Evolutionary conservation across 2,113 vertebrate genomes (phyloP).

Genomic region (Eira barbara): DNA sequence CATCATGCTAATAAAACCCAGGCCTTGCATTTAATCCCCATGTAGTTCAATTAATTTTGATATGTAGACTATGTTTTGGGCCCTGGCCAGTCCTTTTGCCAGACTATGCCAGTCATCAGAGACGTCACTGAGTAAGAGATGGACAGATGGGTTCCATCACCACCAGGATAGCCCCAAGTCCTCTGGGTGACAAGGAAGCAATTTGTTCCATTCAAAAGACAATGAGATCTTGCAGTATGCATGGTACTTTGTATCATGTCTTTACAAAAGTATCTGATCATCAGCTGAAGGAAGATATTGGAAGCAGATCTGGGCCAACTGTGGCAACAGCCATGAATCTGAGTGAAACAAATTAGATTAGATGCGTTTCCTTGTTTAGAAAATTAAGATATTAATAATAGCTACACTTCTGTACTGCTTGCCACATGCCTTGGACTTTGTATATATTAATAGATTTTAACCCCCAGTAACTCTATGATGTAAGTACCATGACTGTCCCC

Average conservation of each 20-base stretch:
- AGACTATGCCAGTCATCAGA: background rate
- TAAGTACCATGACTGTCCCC: background rate
- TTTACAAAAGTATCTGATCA: background rate
- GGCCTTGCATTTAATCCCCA: background rate
- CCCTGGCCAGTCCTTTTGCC: background rate
- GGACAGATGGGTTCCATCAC: background rate
- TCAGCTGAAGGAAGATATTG: background rate
- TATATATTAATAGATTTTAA: background rate
- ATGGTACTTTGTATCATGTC: background rate
- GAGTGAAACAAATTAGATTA: background rate
- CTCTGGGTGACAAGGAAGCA: background rate
- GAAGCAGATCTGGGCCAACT: background rate
- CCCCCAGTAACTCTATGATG: background rate
- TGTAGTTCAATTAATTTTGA: background rate
- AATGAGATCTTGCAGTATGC: background rate
- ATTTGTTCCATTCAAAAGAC: background rate
- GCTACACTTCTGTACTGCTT: background rate
- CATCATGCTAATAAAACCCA: background rate
- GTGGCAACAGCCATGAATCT: background rate
- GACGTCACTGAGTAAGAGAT: background rate
- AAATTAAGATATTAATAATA: background rate
- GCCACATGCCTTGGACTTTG: background rate
- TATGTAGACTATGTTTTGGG: background rate
- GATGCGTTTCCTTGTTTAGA: background rate
- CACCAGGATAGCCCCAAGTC: background rate